Conservation (phyloP, 2,113 vertebrate genomes). For the Cynopterus brachyotis region DNA sequence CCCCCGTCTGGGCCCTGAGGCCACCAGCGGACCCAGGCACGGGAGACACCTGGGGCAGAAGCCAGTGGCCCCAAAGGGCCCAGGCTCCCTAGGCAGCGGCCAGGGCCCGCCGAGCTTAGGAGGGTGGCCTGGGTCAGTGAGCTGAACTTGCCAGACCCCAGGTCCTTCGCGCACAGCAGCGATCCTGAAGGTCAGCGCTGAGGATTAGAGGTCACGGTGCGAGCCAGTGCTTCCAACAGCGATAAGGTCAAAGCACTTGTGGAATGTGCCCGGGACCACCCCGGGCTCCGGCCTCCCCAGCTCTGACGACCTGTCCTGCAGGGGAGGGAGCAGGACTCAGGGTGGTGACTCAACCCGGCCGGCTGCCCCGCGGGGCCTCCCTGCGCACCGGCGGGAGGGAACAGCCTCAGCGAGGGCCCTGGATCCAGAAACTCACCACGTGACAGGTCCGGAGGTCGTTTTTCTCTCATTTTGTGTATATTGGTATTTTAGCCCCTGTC, state of each 20-base stretch:
- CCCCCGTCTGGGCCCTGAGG: background rate
- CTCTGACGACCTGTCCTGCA: background rate
- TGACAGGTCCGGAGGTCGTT: background rate
- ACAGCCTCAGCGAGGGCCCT: background rate
- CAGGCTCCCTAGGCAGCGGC: no score
- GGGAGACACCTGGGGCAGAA: background rate
- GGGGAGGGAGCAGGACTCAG: background rate
- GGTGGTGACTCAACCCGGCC: no score
- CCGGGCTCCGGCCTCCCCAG: background rate
- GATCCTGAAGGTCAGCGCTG: rapidly evolving
- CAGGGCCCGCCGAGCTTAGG: background rate
- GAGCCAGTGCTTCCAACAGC: background rate
- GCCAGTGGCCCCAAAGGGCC: rapidly evolving
- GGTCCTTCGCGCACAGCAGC: background rate
- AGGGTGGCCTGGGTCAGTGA: rapidly evolving
- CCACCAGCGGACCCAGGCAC: rapidly evolving
- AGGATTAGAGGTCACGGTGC: no score
- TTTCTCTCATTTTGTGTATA: background rate
- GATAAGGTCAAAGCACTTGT: rapidly evolving
- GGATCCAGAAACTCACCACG: no score
- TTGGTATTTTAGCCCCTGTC: background rate
- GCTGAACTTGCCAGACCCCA: background rate
- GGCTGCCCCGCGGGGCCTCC: background rate
- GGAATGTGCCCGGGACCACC: rapidly evolving
- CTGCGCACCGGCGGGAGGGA: rapidly evolving